Conservation (phyloP, 2,797 vertebrate species). For the Sebastes glaucus region DNA sequence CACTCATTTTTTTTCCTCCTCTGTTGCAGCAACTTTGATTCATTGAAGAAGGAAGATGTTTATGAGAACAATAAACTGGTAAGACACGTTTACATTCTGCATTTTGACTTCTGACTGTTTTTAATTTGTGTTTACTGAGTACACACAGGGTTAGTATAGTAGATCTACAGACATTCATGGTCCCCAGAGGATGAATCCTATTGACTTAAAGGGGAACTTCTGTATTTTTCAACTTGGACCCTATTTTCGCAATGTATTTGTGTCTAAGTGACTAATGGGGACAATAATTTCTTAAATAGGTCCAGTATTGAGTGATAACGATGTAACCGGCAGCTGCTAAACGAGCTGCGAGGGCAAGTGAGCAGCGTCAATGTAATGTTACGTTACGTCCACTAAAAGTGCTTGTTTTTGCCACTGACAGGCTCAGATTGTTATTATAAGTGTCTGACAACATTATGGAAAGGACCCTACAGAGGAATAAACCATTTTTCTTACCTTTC, state of each 20-base stretch:
- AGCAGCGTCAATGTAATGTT: too few relatives aligned
- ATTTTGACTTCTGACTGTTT: not conserved
- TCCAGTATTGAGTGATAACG: too few relatives aligned
- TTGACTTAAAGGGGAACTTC: not conserved
- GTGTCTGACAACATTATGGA: too few relatives aligned
- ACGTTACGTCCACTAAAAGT: too few relatives aligned
- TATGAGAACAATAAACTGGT: conserved; percentile 97
- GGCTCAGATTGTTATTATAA: too few relatives aligned
- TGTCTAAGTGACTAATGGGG: not conserved
- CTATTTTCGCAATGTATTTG: too few relatives aligned
- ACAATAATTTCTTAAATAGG: not conserved
- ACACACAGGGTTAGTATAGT: not conserved
- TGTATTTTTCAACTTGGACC: too few relatives aligned
- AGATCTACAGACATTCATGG: not conserved
- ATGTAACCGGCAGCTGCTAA: too few relatives aligned
- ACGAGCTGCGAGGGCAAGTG: too few relatives aligned
- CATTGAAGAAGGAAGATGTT: conserved; percentile 91
- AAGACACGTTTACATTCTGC: conserved; percentile 62
- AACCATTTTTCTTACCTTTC: too few relatives aligned
- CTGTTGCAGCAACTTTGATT: conserved; percentile 83
- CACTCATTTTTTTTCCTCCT: conserved; percentile 5
- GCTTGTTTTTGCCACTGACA: too few relatives aligned
- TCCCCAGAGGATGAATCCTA: not conserved
- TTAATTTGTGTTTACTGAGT: not conserved
- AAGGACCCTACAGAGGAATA: too few relatives aligned